Percentiles rank a stretch among this genome's conserved stretches.
Conservation (phyloP, 2,113 vertebrate species). For the Pituophis catenifer region DNA sequence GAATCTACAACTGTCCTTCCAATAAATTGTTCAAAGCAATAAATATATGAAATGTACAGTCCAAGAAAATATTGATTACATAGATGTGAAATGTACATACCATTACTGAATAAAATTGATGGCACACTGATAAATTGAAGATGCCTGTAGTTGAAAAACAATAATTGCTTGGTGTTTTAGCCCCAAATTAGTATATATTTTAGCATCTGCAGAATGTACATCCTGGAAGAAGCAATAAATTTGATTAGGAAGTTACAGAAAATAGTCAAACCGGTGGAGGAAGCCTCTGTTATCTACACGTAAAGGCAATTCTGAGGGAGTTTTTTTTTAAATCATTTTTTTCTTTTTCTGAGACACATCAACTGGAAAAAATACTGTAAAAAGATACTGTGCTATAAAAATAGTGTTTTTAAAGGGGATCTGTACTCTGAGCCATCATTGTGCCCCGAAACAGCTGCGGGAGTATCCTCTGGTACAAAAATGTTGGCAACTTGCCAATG, state of each 20-base stretch:
- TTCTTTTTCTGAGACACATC: background rate
- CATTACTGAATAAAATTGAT: background rate
- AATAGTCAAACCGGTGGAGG: background rate
- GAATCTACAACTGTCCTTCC: background rate
- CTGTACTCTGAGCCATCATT: slow-evolving; percentile 12
- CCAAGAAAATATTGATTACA: background rate
- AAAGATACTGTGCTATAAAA: background rate
- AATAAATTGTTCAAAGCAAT: background rate
- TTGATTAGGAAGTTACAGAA: background rate
- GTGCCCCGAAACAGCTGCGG: slow-evolving; percentile 25
- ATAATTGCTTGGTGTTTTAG: background rate
- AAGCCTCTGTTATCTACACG: background rate
- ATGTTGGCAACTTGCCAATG: slow-evolving; percentile 12
- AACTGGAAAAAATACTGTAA: background rate
- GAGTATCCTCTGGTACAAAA: background rate
- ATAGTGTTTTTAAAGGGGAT: background rate
- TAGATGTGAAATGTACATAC: background rate
- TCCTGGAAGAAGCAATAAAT: background rate
- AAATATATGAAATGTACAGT: background rate
- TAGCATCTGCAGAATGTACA: background rate
- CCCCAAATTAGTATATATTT: background rate
- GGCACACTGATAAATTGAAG: background rate
- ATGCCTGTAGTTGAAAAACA: background rate
- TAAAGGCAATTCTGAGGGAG: background rate
- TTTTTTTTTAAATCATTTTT: background rate